Percentiles rank a stretch among this genome's conserved stretches.
These are phyloP conservation scores for Macrophya annulata DNA, from an alignment of 2,888 invertebrate genomes.

Conservation along the genomic window DNA sequence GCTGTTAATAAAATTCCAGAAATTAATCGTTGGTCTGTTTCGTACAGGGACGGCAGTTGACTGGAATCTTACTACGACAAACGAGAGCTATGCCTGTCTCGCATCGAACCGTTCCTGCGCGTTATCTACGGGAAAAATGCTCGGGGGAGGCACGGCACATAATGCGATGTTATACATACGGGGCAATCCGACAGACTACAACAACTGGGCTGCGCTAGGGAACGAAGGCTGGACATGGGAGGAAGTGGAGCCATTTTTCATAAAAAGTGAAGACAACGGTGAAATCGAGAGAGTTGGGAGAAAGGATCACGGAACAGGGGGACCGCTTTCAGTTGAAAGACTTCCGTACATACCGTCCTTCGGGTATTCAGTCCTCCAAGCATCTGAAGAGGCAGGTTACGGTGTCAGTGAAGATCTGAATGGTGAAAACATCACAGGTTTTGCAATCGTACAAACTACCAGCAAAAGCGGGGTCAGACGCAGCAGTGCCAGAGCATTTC, in stretches of 20 bases:
- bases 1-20: not conserved
- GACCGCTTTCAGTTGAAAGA: slow-evolving; percentile 84
- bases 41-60: slow-evolving; percentile 78
- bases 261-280: not conserved
- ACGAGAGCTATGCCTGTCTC: slow-evolving; percentile 85
- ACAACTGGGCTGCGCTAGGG: slow-evolving; percentile 88
- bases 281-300: slow-evolving; percentile 80
- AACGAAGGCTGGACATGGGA: slow-evolving; percentile 89
- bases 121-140: slow-evolving; percentile 87
- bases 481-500: slow-evolving; percentile 84
- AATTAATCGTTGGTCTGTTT: not conserved
- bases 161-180: slow-evolving; percentile 94
- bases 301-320: slow-evolving; percentile 83
- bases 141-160: slow-evolving; percentile 87
- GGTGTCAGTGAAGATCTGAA: slow-evolving; percentile 83
- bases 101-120: slow-evolving; percentile 80
- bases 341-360: slow-evolving; percentile 85
- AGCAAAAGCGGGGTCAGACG: slow-evolving; percentile 84
- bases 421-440: slow-evolving; percentile 78
- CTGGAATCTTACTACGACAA: slow-evolving; percentile 86
- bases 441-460: slow-evolving; percentile 85
- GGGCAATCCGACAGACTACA: slow-evolving; percentile 88
- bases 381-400: slow-evolving; percentile 84
- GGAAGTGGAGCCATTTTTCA: slow-evolving; percentile 79
- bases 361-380: slow-evolving; percentile 84